A percentile compares a stretch with the other conserved stretches of the same genome.
Evolutionary conservation across 2,888 invertebrate genomes (phyloP).

Genomic region (Thereva unica): DNA sequence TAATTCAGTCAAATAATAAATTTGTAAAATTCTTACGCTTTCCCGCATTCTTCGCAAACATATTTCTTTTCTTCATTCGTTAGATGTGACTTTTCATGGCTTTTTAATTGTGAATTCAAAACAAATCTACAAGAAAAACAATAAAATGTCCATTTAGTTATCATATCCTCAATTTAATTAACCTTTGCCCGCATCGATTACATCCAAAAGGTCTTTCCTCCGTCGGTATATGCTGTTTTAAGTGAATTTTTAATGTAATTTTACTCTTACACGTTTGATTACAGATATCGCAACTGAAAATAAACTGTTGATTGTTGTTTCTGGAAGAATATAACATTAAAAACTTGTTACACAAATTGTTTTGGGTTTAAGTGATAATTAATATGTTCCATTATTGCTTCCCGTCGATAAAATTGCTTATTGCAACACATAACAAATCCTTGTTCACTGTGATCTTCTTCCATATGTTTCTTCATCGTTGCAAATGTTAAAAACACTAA

Average conservation of each 20-base stretch:
- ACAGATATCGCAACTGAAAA: slow-evolving; percentile 37
- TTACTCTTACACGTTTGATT: slow-evolving; percentile 37
- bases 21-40: slow-evolving; percentile 22
- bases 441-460: slow-evolving; percentile 23
- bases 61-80: slow-evolving; percentile 34
- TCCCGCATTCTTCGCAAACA: slow-evolving; percentile 37
- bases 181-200: slow-evolving; percentile 32
- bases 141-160: neutral
- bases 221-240: slow-evolving; percentile 38
- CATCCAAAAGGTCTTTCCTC: slow-evolving; percentile 35
- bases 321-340: neutral
- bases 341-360: slow-evolving; percentile 32
- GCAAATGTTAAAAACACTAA: slow-evolving; percentile 35
- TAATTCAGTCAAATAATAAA: neutral
- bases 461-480: slow-evolving; percentile 35
- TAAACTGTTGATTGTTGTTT: neutral
- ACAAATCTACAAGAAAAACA: slow-evolving; percentile 31
- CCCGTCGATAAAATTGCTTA: slow-evolving; percentile 33
- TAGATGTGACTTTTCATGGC: slow-evolving; percentile 38
- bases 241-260: slow-evolving; percentile 37
- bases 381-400: slow-evolving; percentile 38
- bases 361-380: slow-evolving; percentile 37
- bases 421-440: slow-evolving; percentile 36
- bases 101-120: slow-evolving; percentile 38
- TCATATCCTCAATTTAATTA: neutral